These are phyloP conservation scores for Caenorhabditis panamensis DNA, from an alignment of 2,888 invertebrate genomes.

Conservation along the genomic window DNA sequence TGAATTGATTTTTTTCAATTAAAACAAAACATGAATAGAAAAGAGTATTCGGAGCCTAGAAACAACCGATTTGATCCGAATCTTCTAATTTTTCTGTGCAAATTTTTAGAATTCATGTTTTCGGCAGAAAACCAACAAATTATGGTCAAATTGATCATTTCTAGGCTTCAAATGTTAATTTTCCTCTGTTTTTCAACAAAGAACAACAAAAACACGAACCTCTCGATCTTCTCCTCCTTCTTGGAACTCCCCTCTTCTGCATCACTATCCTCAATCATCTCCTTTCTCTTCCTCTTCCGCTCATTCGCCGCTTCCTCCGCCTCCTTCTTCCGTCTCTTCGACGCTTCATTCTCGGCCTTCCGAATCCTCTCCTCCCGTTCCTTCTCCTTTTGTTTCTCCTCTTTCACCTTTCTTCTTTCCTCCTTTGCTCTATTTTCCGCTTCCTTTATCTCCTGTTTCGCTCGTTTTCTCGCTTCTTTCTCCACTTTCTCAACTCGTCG, in stretches of 20 bases:
- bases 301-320: slow-evolving; percentile 23
- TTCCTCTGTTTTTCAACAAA: too few relatives aligned
- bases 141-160: too few relatives aligned
- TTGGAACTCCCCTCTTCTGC: slow-evolving; percentile 7
- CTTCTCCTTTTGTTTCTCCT: slow-evolving; percentile 34
- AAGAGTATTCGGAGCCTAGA: too few relatives aligned
- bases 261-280: background rate
- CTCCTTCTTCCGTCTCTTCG: slow-evolving; percentile 36
- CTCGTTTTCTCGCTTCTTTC: slow-evolving; percentile 24
- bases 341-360: slow-evolving; percentile 25
- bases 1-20: too few relatives aligned
- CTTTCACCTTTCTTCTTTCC: slow-evolving; percentile 15
- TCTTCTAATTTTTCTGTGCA: too few relatives aligned
- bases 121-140: too few relatives aligned
- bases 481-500: background rate
- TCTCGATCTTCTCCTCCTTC: slow-evolving; percentile 17
- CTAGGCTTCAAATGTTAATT: too few relatives aligned
- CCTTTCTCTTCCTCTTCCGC: slow-evolving; percentile 12
- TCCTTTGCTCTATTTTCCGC: slow-evolving; percentile 9
- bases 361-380: slow-evolving; percentile 33
- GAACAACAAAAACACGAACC: background rate
- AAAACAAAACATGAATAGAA: too few relatives aligned
- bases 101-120: too few relatives aligned
- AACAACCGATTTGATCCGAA: too few relatives aligned
- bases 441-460: slow-evolving; percentile 15